A percentile compares a stretch with the other conserved stretches of the same genome.
These are phyloP conservation scores for Cheilosia scutellata DNA, from an alignment of 2,888 invertebrate species.

Conservation along the genomic window DNA sequence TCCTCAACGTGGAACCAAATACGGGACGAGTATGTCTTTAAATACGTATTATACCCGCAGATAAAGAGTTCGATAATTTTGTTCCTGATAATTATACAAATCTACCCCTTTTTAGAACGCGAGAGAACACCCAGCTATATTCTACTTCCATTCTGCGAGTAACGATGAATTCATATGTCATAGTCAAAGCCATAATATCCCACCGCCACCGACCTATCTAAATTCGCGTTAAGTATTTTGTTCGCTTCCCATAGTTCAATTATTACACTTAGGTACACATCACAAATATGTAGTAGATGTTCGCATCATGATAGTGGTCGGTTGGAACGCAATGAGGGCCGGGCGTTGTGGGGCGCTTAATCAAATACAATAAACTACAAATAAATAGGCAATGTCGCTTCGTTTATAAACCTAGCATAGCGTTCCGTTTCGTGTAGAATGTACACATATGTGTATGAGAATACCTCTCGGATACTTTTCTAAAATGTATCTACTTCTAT, in stretches of 20 bases:
- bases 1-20: background rate
- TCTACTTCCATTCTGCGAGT: background rate
- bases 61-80: background rate
- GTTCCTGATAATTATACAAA: conserved; percentile 22
- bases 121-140: too few species aligned
- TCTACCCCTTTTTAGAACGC: conserved; percentile 28
- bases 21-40: background rate
- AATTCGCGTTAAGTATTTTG: conserved; percentile 34
- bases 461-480: conserved; percentile 20
- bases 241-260: conserved; percentile 42
- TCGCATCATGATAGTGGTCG: conserved; percentile 46
- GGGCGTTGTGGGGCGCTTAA: conserved; percentile 38
- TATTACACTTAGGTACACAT: conserved; percentile 34
- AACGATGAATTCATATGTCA: conserved; percentile 33
- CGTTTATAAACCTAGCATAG: background rate
- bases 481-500: conserved; percentile 45
- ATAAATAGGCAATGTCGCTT: conserved; percentile 35
- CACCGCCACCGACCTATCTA: conserved; percentile 2
- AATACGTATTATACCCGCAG: background rate
- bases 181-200: background rate
- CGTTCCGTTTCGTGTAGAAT: too few species aligned
- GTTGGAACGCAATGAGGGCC: conserved; percentile 48
- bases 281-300: conserved; percentile 45
- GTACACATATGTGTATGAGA: conserved; percentile 7
- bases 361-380: conserved; percentile 53